Evolutionary conservation across 2,113 vertebrate species (phyloP), one percentile per base, ranked within the genome.

Genomic region (Hystrix cristata): DNA sequence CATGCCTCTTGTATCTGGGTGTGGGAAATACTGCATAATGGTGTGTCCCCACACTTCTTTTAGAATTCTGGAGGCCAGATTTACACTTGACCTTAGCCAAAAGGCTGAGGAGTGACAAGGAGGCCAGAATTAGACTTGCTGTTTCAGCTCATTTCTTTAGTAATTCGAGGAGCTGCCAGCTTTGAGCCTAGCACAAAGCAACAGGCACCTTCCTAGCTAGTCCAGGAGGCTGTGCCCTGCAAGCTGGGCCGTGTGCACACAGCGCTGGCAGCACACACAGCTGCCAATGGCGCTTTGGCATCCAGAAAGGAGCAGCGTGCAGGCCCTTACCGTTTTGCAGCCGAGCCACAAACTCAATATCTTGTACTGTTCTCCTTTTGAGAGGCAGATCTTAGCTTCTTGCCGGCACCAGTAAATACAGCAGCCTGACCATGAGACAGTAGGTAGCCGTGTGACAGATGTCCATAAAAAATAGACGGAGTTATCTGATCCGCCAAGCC

Each of bases 121-220:
- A 96, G 82, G n/a, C 55, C 82, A 27, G 43, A 87, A 74, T 95
- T 97, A 97, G 82, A 96, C n/a, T 51, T 69, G 91, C 85, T 93
- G n/a, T 29, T 92, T 94, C 93, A 94, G 89, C 65, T 88, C 82
- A 62, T 91, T 87, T 84, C 91, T 67, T 83, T 15, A n/a, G 86
- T 38, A 72, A 78, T 43, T 43, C 51, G 93, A 96, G 72, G 72
- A 64, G 60, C 5, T 67, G 43, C 65, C 64, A 38, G 57, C 60
- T 85, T 34, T 67, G 38, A 91, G 82, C 23, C 5, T 65, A 67
- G 43, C 80, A 27, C 43, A 81, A 62, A 92, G 62, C 55, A 69
- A 62, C 60, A 85, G 71, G 19, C 59, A 29, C 51, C 43, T 92
- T 76, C 43, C 79, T 5, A 27, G 16, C 57, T 31, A 18, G 46